phyloP scores from a whole-genome alignment of 2,113 vertebrate genomes.

The Vombatus ursinus region DNA sequence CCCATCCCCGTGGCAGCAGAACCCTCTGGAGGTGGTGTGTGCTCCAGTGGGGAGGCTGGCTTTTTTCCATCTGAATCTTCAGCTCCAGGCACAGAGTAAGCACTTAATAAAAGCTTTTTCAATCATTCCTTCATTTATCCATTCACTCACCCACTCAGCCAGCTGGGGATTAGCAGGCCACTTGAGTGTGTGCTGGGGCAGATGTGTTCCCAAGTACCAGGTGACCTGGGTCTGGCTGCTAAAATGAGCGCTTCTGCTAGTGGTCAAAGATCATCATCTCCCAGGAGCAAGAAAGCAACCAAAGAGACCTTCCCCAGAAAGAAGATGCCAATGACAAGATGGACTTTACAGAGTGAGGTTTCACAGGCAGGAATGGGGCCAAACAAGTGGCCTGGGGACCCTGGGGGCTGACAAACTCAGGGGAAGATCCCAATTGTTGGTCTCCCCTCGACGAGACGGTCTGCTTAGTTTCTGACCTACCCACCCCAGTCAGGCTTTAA shows the following conservation, averaged over 20 bases:
- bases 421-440: neutral
- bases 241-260: neutral
- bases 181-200: neutral
- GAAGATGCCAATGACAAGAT: neutral
- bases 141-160: neutral
- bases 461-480: too few relatives aligned
- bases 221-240: neutral
- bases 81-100: neutral
- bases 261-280: neutral
- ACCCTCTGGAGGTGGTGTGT: too few relatives aligned
- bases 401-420: neutral
- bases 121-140: neutral
- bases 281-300: neutral
- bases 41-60: too few relatives aligned
- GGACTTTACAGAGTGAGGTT: neutral
- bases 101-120: neutral
- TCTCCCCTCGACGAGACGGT: neutral
- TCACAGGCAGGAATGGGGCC: neutral
- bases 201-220: neutral
- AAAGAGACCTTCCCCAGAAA: neutral
- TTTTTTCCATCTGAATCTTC: neutral
- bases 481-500: neutral
- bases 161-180: neutral
- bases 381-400: too few relatives aligned
- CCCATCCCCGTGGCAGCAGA: too few relatives aligned